Conservation (phyloP, 2,113 vertebrate species). For the Vulpes ferrilata region DNA sequence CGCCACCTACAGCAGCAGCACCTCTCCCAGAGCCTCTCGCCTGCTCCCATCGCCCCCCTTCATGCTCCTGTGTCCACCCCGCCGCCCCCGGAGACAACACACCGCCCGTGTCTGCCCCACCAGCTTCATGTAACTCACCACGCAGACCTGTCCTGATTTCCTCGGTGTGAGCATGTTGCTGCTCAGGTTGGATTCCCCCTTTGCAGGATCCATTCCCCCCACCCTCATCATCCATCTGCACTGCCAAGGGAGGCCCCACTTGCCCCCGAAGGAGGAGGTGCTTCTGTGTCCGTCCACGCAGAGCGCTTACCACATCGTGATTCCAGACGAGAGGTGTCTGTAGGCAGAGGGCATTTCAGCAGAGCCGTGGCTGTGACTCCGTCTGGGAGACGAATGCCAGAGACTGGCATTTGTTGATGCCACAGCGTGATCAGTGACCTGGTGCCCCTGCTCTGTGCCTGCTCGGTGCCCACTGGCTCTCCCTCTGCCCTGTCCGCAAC, state of each 20-base stretch:
- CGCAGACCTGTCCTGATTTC: rapidly evolving
- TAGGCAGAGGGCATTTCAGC: background rate
- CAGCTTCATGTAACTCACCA: background rate
- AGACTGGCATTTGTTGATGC: background rate
- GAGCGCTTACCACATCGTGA: background rate
- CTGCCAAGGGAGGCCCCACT: background rate
- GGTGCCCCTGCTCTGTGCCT: rapidly evolving
- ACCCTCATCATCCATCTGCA: rapidly evolving
- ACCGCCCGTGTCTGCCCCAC: background rate
- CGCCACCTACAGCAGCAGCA: background rate
- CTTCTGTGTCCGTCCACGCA: background rate
- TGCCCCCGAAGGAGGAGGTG: background rate
- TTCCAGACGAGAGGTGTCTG: background rate
- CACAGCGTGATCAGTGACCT: rapidly evolving
- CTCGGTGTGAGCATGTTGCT: background rate
- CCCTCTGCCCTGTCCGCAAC: background rate
- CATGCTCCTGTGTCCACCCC: background rate
- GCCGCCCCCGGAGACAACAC: background rate
- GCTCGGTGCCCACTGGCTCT: rapidly evolving
- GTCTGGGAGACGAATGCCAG: background rate
- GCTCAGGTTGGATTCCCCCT: background rate
- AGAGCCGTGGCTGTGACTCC: background rate
- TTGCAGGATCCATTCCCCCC: background rate
- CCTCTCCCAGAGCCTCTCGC: background rate
- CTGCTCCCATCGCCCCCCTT: rapidly evolving